These are phyloP conservation scores for Lasiurus borealis DNA, from an alignment of 2,113 vertebrate genomes.

Conservation along the genomic window DNA sequence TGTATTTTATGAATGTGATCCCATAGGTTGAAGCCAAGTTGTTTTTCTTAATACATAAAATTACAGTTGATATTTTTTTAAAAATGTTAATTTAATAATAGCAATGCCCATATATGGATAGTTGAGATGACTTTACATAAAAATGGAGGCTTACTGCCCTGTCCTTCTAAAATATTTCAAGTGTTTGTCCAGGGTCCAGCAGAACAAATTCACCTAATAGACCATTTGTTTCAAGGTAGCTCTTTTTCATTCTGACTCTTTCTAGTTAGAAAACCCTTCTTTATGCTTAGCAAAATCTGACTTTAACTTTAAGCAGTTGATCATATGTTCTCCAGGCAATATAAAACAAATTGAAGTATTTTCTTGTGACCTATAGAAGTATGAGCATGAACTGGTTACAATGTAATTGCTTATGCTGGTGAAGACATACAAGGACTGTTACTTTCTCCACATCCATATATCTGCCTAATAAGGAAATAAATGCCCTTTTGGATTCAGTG, in stretches of 20 bases:
- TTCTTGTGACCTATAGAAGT: not conserved
- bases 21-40: not conserved
- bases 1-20: not conserved
- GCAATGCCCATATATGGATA: not conserved
- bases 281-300: not conserved
- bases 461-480: not conserved
- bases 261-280: not conserved
- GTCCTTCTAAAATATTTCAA: not conserved
- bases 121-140: not conserved
- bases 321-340: not conserved
- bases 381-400: not conserved
- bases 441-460: not conserved
- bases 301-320: not conserved
- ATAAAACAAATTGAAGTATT: not conserved
- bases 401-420: not conserved
- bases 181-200: not conserved
- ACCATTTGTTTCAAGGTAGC: not conserved
- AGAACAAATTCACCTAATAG: not conserved
- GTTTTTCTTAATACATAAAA: not conserved
- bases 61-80: not conserved
- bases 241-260: not conserved
- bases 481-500: not conserved
- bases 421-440: not conserved
- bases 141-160: not conserved
- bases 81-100: conserved; percentile 1